phyloP scores from a whole-genome alignment of 2,888 invertebrate genomes.

The Synanthedon vespiformis region DNA sequence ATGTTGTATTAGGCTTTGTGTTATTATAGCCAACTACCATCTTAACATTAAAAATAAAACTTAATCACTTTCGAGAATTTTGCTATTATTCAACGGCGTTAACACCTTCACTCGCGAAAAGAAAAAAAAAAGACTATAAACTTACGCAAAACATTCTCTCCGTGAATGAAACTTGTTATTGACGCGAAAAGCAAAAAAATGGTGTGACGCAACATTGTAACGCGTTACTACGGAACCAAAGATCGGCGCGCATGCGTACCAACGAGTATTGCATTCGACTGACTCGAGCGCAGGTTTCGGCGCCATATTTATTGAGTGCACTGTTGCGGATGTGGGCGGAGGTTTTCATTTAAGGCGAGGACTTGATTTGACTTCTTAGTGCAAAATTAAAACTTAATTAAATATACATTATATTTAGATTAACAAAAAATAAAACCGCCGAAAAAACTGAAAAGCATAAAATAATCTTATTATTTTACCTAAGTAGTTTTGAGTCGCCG shows the following conservation, averaged over 20 bases:
- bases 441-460: too few species aligned
- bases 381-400: too few species aligned
- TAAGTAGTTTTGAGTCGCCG: too few species aligned
- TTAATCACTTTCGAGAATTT: too few species aligned
- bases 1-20: too few species aligned
- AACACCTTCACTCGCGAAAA: not conserved
- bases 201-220: constrained; percentile 14
- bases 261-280: constrained; percentile 8
- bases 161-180: constrained; percentile 15
- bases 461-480: too few species aligned
- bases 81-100: too few species aligned
- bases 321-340: constrained; percentile 8
- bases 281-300: constrained; percentile 17
- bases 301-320: constrained; percentile 15
- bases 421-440: too few species aligned
- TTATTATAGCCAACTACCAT: too few species aligned
- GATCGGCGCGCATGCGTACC: constrained; percentile 11
- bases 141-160: constrained; percentile 28
- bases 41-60: too few species aligned
- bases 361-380: not conserved
- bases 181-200: constrained; percentile 14
- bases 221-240: constrained; percentile 5
- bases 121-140: constrained; percentile 10
- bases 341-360: not conserved
- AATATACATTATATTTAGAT: too few species aligned